A percentile compares a stretch with the other conserved stretches of the same genome.
These are phyloP conservation scores for Pteropus rufus DNA, from an alignment of 2,797 vertebrate genomes.

Conservation along the genomic window DNA sequence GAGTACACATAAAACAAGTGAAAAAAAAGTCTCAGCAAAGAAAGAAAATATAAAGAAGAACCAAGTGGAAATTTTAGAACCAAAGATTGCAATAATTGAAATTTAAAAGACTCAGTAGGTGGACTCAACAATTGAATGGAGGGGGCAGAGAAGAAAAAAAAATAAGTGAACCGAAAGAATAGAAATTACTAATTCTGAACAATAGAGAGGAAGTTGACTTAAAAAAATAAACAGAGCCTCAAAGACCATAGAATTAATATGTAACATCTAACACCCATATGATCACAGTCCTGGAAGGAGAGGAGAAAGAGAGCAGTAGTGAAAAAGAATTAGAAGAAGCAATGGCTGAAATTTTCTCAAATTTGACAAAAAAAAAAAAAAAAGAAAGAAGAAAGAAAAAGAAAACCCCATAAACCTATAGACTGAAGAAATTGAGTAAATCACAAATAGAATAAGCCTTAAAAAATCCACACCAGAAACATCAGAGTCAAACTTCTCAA, in stretches of 20 bases:
- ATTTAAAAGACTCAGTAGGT: not conserved
- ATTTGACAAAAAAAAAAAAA: not conserved
- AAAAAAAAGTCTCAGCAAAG: not conserved
- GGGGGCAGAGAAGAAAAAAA: not conserved
- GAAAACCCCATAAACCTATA: not conserved
- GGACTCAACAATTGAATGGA: not conserved
- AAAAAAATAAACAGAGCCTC: not conserved
- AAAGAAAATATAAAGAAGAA: constrained; percentile 2
- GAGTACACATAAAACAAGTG: constrained; percentile 10
- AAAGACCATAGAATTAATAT: not conserved
- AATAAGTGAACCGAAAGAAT: not conserved
- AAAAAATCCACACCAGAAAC: not conserved
- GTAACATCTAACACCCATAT: not conserved
- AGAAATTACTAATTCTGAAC: not conserved
- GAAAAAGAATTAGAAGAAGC: not conserved
- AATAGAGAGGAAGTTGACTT: not conserved
- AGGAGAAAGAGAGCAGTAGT: not conserved
- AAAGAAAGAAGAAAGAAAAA: too few species aligned
- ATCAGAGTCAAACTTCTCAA: not conserved
- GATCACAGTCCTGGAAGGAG: not conserved
- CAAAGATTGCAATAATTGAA: not conserved
- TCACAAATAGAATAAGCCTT: not conserved
- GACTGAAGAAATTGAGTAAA: not conserved
- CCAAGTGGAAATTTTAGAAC: not conserved
- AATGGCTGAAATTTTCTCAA: not conserved